Base-by-base conservation (phyloP, 1,140 invertebrate genomes). In the Orussus abietinus region DNA sequence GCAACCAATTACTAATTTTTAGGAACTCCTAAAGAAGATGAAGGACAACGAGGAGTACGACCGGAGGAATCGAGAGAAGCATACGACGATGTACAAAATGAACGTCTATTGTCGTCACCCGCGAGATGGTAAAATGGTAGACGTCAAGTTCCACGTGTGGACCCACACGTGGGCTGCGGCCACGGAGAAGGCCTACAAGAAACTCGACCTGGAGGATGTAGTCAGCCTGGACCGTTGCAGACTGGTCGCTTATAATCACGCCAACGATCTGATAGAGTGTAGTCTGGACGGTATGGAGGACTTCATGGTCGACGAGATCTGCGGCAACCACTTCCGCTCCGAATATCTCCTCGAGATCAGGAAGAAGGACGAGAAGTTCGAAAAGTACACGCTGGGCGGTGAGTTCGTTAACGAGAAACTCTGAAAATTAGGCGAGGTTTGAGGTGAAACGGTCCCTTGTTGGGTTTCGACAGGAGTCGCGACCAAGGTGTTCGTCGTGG, bases 341-440 rank as follows among this genome's bases (percentile, higher is more conserved):
- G 82, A 84, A 52, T 77, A 88, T 30, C 66, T 88, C 12, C 59
- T 91, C 47, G 86, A 91, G 68, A 80, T 83, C 43, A 74, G 77
- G 28, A 61, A 75, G 14, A 77, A 82, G 45, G 78, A 84, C 58
- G 74, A 81, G 48, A 55, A 74, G 44, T 89, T 87, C 58, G 76
- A 82, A 51, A 66, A 68, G 5, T 88, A 88, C 60, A 71, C 75
- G 53, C 75, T 76, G 37, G 81, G 81, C 57, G 82, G 83, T 75
- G 53, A 51, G 53, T 60, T 15, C 26, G 12, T 36, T 7, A 22
- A 40, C 10, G n/a, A n/a, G n/a, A n/a, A n/a, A n/a, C n/a, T n/a
- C 33, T 34, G 11, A 5, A 14, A 25, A n/a, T 18, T 3, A 39
- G 45, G 39, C 21, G 13, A 29, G 33, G 45, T 22, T 6, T 49